These are phyloP conservation scores for Addax nasomaculatus DNA, from an alignment of 2,113 vertebrate species.

Conservation along the genomic window DNA sequence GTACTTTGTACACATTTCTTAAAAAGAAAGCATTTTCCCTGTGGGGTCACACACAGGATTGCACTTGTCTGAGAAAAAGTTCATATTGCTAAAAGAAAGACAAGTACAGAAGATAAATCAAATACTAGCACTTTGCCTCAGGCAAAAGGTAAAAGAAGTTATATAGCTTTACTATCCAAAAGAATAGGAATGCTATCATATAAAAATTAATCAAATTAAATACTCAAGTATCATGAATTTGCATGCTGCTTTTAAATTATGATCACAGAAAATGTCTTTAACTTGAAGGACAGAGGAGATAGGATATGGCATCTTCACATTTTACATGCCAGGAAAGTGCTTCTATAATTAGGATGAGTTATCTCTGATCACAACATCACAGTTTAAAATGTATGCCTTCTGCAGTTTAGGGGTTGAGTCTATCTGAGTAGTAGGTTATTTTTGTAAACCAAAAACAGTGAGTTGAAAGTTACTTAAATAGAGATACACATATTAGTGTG, in stretches of 20 bases:
- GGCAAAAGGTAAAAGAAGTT: slow-evolving; percentile 60
- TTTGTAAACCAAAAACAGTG: not conserved
- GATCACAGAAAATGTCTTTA: slow-evolving; percentile 38
- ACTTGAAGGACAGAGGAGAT: slow-evolving; percentile 43
- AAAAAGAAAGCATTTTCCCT: slow-evolving; percentile 77
- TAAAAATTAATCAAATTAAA: slow-evolving; percentile 70
- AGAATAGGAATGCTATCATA: slow-evolving; percentile 49
- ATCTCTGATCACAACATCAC: not conserved
- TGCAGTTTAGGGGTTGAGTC: not conserved
- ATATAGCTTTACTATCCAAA: slow-evolving; percentile 57
- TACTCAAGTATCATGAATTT: slow-evolving; percentile 9
- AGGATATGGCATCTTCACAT: not conserved
- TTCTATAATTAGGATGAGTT: not conserved
- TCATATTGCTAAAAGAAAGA: slow-evolving; percentile 77
- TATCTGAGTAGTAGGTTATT: not conserved
- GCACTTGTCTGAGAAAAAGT: slow-evolving; percentile 72
- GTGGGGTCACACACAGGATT: slow-evolving; percentile 74
- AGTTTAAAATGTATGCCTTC: not conserved
- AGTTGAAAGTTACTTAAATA: not conserved
- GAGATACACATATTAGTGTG: not conserved
- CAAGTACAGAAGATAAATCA: slow-evolving; percentile 77
- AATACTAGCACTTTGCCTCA: slow-evolving; percentile 56
- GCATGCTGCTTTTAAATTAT: slow-evolving; percentile 48
- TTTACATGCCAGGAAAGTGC: not conserved
- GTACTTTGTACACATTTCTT: slow-evolving; percentile 78